Conservation (phyloP, 2,888 invertebrate genomes). For the Gasteruption jaculator region DNA sequence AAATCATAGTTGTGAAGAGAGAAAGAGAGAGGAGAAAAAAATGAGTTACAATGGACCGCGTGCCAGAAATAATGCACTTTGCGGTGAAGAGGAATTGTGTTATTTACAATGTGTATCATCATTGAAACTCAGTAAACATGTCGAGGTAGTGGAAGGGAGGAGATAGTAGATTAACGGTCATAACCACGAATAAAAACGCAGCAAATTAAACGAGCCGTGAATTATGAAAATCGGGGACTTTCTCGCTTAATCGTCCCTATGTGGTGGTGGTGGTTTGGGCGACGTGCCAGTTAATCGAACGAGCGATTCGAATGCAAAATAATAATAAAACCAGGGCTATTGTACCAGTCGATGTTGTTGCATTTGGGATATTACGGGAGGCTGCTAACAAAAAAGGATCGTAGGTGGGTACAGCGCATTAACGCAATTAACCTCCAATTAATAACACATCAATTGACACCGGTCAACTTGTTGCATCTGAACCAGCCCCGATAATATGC, state of each 20-base stretch:
- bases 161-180: conserved; percentile 7
- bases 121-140: conserved; percentile 10
- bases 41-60: no score
- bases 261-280: conserved; percentile 36
- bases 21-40: no score
- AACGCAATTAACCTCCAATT: conserved; percentile 51
- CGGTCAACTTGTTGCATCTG: conserved; percentile 49
- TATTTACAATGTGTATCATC: no score
- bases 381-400: no score
- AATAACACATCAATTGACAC: conserved; percentile 51
- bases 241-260: conserved; percentile 11
- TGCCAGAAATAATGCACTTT: no score
- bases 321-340: conserved; percentile 43
- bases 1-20: no score
- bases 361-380: no score
- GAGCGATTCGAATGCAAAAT: conserved; percentile 41
- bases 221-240: conserved; percentile 48
- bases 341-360: no score
- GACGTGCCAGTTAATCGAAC: conserved; percentile 45
- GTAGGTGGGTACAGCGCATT: conserved; percentile 47
- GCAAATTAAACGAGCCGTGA: conserved; percentile 46
- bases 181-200: conserved; percentile 37
- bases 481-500: conserved; percentile 41
- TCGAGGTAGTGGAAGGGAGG: conserved; percentile 4
- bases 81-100: no score